phyloP scores from a whole-genome alignment of 1,140 invertebrate genomes.

The Aradophagus sp. region DNA sequence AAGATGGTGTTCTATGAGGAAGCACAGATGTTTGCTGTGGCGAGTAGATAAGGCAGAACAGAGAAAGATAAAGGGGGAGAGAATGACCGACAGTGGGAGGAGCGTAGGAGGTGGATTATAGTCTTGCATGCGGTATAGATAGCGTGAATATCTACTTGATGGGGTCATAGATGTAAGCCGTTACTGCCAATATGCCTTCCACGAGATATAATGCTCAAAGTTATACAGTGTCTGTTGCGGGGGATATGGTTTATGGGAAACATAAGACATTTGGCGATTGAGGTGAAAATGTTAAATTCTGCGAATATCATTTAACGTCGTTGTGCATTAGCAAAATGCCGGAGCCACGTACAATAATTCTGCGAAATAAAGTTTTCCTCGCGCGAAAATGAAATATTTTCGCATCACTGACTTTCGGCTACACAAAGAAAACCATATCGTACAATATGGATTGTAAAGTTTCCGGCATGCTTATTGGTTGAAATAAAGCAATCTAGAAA shows the following conservation, averaged over 20 bases:
- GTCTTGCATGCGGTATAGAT: conserved; percentile 62
- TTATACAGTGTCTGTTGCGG: conserved; percentile 41
- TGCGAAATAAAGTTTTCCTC: too few species aligned
- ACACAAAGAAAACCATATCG: too few species aligned
- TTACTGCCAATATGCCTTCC: conserved; percentile 70
- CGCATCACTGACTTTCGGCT: too few species aligned
- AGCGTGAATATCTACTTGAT: conserved; percentile 65
- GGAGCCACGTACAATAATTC: too few species aligned
- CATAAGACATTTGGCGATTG: conserved; percentile 48
- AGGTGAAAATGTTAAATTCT: conserved; percentile 32
- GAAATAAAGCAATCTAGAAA: too few species aligned
- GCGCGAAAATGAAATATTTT: too few species aligned
- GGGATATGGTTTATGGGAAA: conserved; percentile 43
- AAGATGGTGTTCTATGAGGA: conserved; percentile 13
- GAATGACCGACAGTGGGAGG: conserved; percentile 9
- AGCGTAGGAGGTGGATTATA: conserved; percentile 53
- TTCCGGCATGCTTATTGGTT: too few species aligned
- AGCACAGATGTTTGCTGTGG: conserved; percentile 47
- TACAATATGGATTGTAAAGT: too few species aligned
- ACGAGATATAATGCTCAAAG: conserved; percentile 56
- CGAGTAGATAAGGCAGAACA: conserved; percentile 29
- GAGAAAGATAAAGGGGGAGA: conserved; percentile 22
- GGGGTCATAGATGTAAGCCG: conserved; percentile 68
- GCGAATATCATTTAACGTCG: not conserved
- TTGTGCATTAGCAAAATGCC: too few species aligned